These are phyloP conservation scores for Erethizon dorsatum DNA, from an alignment of 2,797 vertebrate species.

Conservation along the genomic window DNA sequence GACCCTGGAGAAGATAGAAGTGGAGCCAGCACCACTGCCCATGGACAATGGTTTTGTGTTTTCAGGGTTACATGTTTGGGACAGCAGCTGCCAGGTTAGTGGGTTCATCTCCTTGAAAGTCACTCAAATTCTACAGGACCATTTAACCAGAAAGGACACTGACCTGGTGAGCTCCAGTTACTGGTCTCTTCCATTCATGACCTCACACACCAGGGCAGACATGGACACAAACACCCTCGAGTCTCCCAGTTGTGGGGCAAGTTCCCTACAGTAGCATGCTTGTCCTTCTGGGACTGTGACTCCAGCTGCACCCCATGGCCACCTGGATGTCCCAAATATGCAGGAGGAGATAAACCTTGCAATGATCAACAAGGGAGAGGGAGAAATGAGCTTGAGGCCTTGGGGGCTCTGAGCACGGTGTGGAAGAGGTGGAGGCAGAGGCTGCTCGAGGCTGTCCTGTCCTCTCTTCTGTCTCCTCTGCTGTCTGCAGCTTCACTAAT, in stretches of 20 bases:
- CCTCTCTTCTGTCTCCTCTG: not conserved
- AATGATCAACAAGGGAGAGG: not conserved
- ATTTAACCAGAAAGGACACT: too few species aligned
- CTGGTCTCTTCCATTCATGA: not conserved
- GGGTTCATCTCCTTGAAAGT: not conserved
- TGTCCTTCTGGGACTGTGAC: not conserved
- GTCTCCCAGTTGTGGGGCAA: fast-evolving
- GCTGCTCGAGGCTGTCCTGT: too few species aligned
- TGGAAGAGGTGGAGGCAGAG: not conserved
- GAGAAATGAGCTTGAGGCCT: not conserved
- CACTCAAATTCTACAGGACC: not conserved
- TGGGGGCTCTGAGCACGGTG: not conserved
- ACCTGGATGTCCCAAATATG: not conserved
- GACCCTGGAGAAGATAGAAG: too few species aligned
- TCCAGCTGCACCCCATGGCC: not conserved
- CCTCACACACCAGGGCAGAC: not conserved
- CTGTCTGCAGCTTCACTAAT: not conserved
- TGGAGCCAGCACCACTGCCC: too few species aligned
- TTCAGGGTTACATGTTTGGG: not conserved
- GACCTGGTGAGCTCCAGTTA: not conserved
- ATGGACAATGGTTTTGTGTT: too few species aligned
- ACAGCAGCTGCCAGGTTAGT: not conserved
- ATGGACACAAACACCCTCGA: not conserved
- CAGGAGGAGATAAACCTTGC: not conserved
- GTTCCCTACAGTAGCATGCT: not conserved